Percentiles rank a stretch among this genome's conserved stretches.
phyloP scores from a whole-genome alignment of 1,140 invertebrate genomes.

The Spodoptera frugiperda region DNA sequence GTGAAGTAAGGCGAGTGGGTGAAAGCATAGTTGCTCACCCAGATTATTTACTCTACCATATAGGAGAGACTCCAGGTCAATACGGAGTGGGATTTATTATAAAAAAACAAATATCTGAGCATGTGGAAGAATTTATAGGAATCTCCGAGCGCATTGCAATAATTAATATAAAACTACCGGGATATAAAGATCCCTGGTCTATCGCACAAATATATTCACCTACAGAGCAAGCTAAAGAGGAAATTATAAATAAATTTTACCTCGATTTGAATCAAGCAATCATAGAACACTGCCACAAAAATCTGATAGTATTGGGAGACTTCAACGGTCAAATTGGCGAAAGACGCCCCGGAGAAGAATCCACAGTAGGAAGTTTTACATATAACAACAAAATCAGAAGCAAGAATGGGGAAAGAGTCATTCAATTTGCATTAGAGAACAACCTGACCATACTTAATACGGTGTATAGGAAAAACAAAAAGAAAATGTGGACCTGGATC shows the following conservation, averaged over 20 bases:
- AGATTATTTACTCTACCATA: constrained; percentile 50
- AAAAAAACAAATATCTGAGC: constrained; percentile 48
- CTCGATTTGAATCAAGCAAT: constrained; percentile 42
- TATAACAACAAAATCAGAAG: neutral
- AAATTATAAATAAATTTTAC: constrained; percentile 47
- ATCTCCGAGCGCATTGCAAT: constrained; percentile 54
- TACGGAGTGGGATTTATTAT: constrained; percentile 55
- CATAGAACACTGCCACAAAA: neutral
- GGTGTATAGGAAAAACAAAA: neutral
- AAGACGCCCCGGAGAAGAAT: neutral
- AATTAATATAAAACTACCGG: constrained; percentile 53
- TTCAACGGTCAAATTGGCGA: neutral
- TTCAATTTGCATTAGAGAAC: neutral
- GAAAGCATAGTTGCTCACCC: constrained; percentile 49
- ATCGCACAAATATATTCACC: constrained; percentile 32
- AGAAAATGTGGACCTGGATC: constrained; percentile 16
- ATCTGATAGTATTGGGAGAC: constrained; percentile 11
- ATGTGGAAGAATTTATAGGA: constrained; percentile 48
- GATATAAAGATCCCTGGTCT: constrained; percentile 47
- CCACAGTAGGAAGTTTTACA: neutral
- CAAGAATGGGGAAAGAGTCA: neutral
- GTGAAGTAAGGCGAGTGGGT: constrained; percentile 54
- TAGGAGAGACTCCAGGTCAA: constrained; percentile 49
- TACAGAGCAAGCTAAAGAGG: constrained; percentile 43
- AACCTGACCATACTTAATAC: constrained; percentile 7